Conservation (phyloP, 2,113 vertebrate genomes). For the Rhinoptilus africanus region DNA sequence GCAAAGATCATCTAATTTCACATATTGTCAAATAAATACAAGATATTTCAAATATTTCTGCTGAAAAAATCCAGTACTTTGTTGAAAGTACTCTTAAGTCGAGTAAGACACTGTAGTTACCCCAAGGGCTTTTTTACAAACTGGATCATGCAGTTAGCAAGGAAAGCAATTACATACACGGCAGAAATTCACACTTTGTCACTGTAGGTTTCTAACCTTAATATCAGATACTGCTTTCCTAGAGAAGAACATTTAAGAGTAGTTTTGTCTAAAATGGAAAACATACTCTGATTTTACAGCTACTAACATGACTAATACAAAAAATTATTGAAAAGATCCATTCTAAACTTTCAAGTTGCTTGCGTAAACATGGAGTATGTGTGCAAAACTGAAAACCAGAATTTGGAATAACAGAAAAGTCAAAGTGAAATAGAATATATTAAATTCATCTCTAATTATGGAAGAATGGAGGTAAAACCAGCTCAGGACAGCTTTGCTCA, state of each 20-base stretch:
- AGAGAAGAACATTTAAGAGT: neutral
- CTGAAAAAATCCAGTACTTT: neutral
- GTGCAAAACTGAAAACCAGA: neutral
- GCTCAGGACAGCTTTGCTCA: neutral
- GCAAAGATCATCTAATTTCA: neutral
- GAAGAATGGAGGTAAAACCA: neutral
- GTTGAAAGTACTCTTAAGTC: neutral
- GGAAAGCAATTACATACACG: neutral
- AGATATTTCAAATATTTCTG: neutral
- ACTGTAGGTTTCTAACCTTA: neutral
- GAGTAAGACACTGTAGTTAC: neutral
- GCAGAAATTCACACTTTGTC: neutral
- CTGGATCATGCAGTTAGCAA: neutral
- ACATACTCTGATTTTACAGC: neutral
- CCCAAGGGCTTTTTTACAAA: neutral
- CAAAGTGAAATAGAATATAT: neutral
- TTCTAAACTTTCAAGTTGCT: neutral
- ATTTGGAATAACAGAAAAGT: neutral
- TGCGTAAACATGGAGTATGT: neutral
- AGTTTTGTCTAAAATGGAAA: neutral
- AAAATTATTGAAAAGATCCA: neutral
- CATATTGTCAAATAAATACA: neutral
- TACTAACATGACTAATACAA: neutral
- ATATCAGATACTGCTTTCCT: neutral
- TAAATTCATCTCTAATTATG: neutral